Evolutionary conservation across 2,113 vertebrate genomes (phyloP).

Genomic region (Phrynosoma platyrhinos): DNA sequence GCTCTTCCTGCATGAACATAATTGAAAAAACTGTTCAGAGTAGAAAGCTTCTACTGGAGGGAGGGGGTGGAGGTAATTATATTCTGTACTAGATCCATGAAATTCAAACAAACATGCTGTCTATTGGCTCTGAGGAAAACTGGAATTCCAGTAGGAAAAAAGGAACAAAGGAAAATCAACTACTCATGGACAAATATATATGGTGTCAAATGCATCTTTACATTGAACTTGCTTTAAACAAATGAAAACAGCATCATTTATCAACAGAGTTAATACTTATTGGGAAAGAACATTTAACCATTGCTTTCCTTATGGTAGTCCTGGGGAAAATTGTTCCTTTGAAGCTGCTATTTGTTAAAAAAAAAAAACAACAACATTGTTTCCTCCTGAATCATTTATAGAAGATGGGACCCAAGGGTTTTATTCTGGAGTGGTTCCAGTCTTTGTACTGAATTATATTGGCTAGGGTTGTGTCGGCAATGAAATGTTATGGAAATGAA

Average conservation of each 20-base stretch:
- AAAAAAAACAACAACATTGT: neutral
- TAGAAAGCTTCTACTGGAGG: neutral
- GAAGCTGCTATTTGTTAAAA: neutral
- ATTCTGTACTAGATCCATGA: neutral
- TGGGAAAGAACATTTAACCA: neutral
- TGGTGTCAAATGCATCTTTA: no score
- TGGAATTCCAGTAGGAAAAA: neutral
- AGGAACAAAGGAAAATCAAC: neutral
- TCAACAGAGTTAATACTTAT: neutral
- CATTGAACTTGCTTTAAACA: neutral
- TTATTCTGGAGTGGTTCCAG: neutral
- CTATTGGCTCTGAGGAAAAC: neutral
- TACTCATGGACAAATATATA: neutral
- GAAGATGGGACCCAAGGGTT: neutral
- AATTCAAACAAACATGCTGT: neutral
- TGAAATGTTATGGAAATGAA: no score
- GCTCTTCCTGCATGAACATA: conserved; percentile 11
- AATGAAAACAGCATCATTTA: neutral
- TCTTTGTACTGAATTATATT: neutral
- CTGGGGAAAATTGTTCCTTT: neutral
- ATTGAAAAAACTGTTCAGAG: neutral
- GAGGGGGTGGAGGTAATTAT: neutral
- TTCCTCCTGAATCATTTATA: neutral
- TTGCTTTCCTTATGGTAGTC: neutral
- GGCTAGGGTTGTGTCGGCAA: no score